Evolutionary conservation across 2,797 vertebrate species (phyloP), one percentile per base, ranked within the genome.

Genomic region (Paedocypris micromegethes): DNA sequence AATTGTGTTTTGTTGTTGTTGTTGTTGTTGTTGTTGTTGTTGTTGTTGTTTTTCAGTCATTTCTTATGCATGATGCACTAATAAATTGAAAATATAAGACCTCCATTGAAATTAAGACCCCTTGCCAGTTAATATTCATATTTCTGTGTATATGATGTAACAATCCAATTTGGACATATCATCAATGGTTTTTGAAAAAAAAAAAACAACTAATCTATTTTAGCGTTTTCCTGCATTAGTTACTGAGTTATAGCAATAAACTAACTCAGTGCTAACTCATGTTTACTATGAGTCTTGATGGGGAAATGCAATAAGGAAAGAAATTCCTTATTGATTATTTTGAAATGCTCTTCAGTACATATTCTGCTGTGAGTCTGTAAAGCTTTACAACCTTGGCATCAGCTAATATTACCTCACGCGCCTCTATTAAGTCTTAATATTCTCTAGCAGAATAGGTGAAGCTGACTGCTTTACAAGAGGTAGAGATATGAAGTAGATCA

Each of bases 401-500:
- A 49, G 45, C n/a, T 23, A 57, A 64, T 46, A 57, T 7, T 9
- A 5, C 46, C 23, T 48, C 50, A 5, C 48, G 38, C 8, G 4
- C 3, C 3, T 45, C 54, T 42, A 58, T 70, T 70, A 50, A 70
- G 60, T 70, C 60, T 64, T 64, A 58, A 63, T 57, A 44, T 52
- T 51, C 58, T 61, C 55, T 5, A 39, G 58, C 37, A 61, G 55
- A 62, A 55, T 52, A 7, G 47, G 45, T 70, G 60, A 57, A 57
- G 60, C 41, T 70, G 54, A 42, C 47, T 64, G 60, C 54, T 70
- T 70, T 45, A 52, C 45, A 52, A 47, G 9, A 23, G 23, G 23
- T 23, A 1, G n/a, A 53, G 59, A 56, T 47, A 46, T 43, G 61
- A 58, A 8, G 23, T 77, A 68, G 78, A 83, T 77, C 75, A 9